Base-by-base conservation (phyloP, 64 coral and sea anemone genomes). In the Pachyseris speciosa region DNA sequence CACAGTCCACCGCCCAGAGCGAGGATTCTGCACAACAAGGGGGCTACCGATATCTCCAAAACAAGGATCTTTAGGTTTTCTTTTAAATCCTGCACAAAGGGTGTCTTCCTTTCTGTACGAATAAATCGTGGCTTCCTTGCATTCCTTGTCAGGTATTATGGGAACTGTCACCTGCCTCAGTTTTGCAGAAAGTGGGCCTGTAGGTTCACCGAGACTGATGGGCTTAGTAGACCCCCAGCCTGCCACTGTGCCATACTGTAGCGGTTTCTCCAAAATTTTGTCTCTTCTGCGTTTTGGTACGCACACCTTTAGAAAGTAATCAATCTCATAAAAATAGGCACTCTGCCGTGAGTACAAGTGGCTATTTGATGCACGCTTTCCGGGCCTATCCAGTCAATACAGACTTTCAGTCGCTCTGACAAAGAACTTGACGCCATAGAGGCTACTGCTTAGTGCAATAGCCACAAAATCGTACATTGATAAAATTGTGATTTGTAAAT, bases 11-110 rank as follows among this genome's bases (percentile, higher is more conserved):
- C 90, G 86, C n/a, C 94, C 94, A 2, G 94, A 93, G 22, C 87
- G 86, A 31, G 94, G 94, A 27, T 88, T 93, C 22, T 93, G 95
- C 36, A 96, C 88, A 16, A 96, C 95, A 3, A 96, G 45, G 1
- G 95, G 95, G 30, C 95, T 96, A 0, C 95, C 95, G 8, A 96
- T 69, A 38, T 96, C 95, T 49, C 91, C 86, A 64, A 96, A 93
- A 64, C 95, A 96, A 1, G 91, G 95, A 74, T 74, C 91, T 72
- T 89, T 89, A 1, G 91, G 85, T 86, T 93, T 96, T 47, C 78
- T 88, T 84, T 74, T 78, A 30, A 84, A 96, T 7, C 91, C 95
- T 26, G 95, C 95, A 63, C 95, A 96, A 24, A 96, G 78, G 24
- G 83, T 93, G 45, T 66, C 69, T 73, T 87, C 72, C 29, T 67